Evolutionary conservation across 2,113 vertebrate species (phyloP), one percentile per base, ranked within the genome.

Genomic region (Ptilonorhynchus violaceus): DNA sequence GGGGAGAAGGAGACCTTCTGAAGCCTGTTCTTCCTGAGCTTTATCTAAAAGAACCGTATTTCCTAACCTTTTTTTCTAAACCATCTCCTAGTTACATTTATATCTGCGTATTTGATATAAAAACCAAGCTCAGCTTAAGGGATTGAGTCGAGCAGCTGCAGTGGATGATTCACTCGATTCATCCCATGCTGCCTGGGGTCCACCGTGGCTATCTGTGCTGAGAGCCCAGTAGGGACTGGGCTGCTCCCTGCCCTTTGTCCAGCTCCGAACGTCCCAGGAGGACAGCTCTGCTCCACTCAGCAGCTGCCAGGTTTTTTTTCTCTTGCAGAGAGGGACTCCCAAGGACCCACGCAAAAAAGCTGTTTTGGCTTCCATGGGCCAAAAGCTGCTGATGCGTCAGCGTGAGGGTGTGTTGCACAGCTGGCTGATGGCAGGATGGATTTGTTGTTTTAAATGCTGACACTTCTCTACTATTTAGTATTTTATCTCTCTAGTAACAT

Each of bases 191-290:
- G 73, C 66, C 37, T 46, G 49, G 44, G 22, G 7, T 91, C 42
- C 8, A 8, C 15, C 0, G 1, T 15, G 70, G 70, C 63, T 92
- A 28, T 77, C 42, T 72, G 35, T 22, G 6, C 56, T 79, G 75
- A 35, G 47, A 92, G 33, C 33, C 78, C 62, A 60, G 66, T 35
- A 79, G 58, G 66, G 52, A 50, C 47, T 33, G 83, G 93, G 79
- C 79, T 93, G 78, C 68, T 95, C 80, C 84, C 47, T 92, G 53
- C 75, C 53, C 70, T 90, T 85, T 90, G 78, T 85, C 72, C 73
- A 23, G 55, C 24, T 7, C 44, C 55, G 12, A 24, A 17, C 33
- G 53, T 93, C 78, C 56, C 82, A 6, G 0, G 17, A 68, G 47
- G 30, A 49, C 13, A 17, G 74, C n/a, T 78, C 39, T 64, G 56